Conservation (phyloP, 2,888 invertebrate genomes). For the Marronus borbonicus region DNA sequence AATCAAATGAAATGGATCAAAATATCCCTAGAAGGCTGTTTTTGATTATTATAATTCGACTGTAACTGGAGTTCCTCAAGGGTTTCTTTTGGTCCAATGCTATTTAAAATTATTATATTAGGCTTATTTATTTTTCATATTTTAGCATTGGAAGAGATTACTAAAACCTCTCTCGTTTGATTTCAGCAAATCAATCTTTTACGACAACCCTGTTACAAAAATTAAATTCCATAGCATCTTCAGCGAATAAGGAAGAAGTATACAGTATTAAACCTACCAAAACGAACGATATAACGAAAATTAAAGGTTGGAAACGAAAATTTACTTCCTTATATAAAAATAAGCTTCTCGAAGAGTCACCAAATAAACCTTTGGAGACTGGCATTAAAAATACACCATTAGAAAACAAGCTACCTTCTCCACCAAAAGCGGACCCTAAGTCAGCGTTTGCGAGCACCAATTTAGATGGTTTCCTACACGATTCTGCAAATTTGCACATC, state of each 20-base stretch:
- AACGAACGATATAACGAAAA: constrained; percentile 67
- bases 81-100: not conserved
- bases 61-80: too few species aligned
- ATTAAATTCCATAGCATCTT: not conserved
- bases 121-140: too few species aligned
- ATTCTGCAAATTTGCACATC: constrained; percentile 70
- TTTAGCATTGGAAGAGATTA: too few species aligned
- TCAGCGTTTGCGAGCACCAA: constrained; percentile 51
- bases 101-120: not conserved
- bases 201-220: not conserved
- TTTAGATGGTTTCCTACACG: constrained; percentile 71
- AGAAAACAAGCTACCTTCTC: not conserved
- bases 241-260: constrained; percentile 49
- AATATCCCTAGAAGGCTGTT: too few species aligned
- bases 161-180: not conserved
- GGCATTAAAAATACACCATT: not conserved
- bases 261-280: constrained; percentile 62
- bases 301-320: constrained; percentile 66
- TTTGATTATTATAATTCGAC: too few species aligned
- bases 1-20: too few species aligned
- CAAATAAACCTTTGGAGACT: not conserved
- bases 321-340: constrained; percentile 35
- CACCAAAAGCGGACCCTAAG: constrained; percentile 11
- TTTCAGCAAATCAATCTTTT: constrained; percentile 28
- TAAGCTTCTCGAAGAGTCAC: not conserved